Percentiles rank a stretch among this genome's conserved stretches.
phyloP scores from a whole-genome alignment of 2,113 vertebrate species.

The Hydropotes inermis region DNA sequence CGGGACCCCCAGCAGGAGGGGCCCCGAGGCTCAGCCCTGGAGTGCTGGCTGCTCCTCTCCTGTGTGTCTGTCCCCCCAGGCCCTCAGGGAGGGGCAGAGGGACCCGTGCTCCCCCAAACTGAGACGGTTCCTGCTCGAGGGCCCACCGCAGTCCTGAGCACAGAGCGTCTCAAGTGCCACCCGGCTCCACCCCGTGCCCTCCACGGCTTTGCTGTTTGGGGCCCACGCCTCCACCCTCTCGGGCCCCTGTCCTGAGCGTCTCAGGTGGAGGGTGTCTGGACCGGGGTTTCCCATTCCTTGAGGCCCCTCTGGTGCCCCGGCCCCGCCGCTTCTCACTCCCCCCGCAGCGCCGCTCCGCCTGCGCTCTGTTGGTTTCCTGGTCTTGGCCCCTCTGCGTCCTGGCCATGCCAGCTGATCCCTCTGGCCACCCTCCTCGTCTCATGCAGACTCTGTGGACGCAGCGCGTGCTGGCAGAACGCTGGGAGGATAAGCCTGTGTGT shows the following conservation, averaged over 20 bases:
- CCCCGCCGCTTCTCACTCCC: accelerated
- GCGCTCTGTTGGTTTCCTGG: background rate
- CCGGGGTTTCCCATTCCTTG: background rate
- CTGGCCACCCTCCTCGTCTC: background rate
- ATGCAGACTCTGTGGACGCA: background rate
- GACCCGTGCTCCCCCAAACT: background rate
- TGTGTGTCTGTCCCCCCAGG: background rate
- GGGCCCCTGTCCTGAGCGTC: background rate
- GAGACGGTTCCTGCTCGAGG: background rate
- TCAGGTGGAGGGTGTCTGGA: background rate
- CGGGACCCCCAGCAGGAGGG: background rate
- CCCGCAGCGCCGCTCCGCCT: background rate
- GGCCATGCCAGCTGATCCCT: background rate
- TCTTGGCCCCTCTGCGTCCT: background rate
- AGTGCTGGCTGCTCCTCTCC: background rate
- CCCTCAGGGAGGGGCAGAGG: background rate
- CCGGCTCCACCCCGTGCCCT: background rate
- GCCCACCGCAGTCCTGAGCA: background rate
- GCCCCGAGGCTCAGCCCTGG: background rate
- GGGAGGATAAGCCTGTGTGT: background rate
- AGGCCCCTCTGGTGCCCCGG: background rate
- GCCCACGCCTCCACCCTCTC: background rate
- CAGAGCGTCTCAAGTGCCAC: background rate
- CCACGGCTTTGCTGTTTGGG: background rate
- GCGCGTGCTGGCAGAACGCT: background rate